A percentile compares a stretch with the other conserved stretches of the same genome.
These are phyloP conservation scores for Achroia grisella DNA, from an alignment of 1,140 invertebrate species.

Conservation along the genomic window DNA sequence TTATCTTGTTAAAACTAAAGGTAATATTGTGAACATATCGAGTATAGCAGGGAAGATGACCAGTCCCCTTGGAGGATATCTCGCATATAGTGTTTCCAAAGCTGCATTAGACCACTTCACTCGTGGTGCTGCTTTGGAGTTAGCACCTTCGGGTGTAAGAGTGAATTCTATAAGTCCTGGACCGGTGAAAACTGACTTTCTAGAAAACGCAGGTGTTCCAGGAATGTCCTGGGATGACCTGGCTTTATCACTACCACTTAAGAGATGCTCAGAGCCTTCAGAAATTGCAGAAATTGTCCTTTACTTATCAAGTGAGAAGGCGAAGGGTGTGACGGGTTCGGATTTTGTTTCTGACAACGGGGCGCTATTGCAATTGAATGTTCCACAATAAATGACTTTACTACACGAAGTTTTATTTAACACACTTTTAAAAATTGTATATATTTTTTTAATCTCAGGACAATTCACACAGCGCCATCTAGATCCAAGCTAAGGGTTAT, in stretches of 20 bases:
- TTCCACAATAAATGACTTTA: no score
- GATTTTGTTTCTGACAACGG: constrained; percentile 23
- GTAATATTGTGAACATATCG: neutral
- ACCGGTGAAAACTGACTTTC: constrained; percentile 48
- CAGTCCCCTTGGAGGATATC: neutral
- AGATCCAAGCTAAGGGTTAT: no score
- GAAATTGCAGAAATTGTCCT: constrained; percentile 17
- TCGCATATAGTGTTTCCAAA: constrained; percentile 82
- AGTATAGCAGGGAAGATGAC: neutral
- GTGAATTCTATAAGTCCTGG: constrained; percentile 83
- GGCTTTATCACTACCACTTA: neutral
- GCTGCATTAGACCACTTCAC: constrained; percentile 84
- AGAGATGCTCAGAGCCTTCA: constrained; percentile 9
- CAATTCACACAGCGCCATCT: no score
- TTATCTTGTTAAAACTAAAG: neutral
- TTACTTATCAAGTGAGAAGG: constrained; percentile 21
- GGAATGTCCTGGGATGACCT: neutral
- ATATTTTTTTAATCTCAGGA: no score
- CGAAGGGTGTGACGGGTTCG: constrained; percentile 17
- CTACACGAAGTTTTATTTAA: no score
- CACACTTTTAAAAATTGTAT: no score
- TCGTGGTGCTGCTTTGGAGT: constrained; percentile 76
- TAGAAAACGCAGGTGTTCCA: neutral
- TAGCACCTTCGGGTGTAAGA: constrained; percentile 77
- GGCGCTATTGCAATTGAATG: neutral